A percentile compares a stretch with the other conserved stretches of the same genome.
phyloP scores from a whole-genome alignment of 2,888 invertebrate species.

The Dasypogon diadema region DNA sequence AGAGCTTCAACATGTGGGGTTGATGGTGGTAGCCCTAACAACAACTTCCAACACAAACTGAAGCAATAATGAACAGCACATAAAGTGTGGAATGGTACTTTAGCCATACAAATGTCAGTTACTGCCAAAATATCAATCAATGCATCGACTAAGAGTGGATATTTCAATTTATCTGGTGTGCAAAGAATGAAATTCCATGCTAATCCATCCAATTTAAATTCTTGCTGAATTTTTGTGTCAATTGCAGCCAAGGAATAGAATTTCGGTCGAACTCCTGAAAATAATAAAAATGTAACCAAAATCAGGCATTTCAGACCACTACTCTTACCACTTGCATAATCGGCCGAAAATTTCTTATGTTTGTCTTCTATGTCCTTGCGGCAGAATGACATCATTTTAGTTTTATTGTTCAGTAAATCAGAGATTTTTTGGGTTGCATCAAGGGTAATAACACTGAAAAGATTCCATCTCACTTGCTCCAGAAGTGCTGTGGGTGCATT shows the following conservation, averaged over 20 bases:
- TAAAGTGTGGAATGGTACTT: conserved; percentile 73
- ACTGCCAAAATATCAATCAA: conserved; percentile 85
- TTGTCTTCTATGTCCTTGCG: conserved; percentile 80
- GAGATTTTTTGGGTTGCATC: conserved; percentile 71
- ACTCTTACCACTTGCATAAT: conserved; percentile 63
- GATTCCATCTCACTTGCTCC: conserved; percentile 89
- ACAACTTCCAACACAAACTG: conserved; percentile 73
- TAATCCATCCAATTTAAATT: conserved; percentile 91
- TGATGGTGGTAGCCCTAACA: conserved; percentile 90
- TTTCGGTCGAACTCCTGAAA: conserved; percentile 81
- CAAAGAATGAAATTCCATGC: conserved; percentile 95
- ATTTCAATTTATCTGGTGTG: conserved; percentile 91
- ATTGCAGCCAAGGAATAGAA: conserved; percentile 90
- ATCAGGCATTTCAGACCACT: too few species aligned
- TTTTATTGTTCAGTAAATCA: conserved; percentile 69
- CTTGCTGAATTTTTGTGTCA: conserved; percentile 76
- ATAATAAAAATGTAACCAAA: neutral
- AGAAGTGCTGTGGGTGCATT: conserved; percentile 89
- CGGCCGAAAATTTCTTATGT: conserved; percentile 73
- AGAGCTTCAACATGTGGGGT: conserved; percentile 87
- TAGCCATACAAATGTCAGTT: conserved; percentile 76
- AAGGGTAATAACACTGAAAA: conserved; percentile 75
- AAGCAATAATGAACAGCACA: conserved; percentile 94
- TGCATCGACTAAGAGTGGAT: conserved; percentile 87
- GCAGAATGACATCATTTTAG: conserved; percentile 78